phyloP scores from a whole-genome alignment of 2,888 invertebrate species.

The Euzophera pinguis region DNA sequence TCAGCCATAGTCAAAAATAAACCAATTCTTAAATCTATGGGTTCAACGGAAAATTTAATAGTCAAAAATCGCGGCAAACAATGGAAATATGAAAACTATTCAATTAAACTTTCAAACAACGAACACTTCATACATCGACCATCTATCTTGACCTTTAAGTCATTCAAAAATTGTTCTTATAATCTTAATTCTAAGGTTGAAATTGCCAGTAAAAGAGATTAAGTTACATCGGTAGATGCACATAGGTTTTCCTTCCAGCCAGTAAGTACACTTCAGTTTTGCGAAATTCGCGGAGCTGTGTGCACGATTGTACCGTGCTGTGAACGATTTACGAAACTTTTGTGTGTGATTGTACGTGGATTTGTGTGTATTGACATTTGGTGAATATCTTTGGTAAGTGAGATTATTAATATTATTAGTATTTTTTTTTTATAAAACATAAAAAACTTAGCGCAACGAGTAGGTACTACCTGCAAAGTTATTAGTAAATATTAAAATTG shows the following conservation, averaged over 20 bases:
- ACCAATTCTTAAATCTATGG: no score
- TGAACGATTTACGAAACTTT: neutral
- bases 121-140: neutral
- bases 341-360: slow-evolving; percentile 1
- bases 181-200: neutral
- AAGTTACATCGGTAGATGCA: neutral
- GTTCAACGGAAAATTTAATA: no score
- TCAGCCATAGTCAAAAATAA: no score
- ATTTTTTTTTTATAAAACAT: neutral
- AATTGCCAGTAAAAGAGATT: neutral
- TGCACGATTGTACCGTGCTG: neutral
- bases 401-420: neutral
- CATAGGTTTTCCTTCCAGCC: neutral
- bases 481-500: no score
- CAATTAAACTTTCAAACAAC: neutral
- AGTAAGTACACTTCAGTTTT: neutral
- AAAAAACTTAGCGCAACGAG: no score
- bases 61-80: neutral
- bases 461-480: no score
- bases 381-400: slow-evolving; percentile 1
- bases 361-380: neutral
- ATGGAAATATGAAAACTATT: neutral
- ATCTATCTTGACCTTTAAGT: neutral
- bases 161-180: neutral
- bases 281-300: neutral